Evolutionary conservation across 2,888 invertebrate species (phyloP), one percentile per base, ranked within the genome.

Genomic region (Lathronympha strigana): DNA sequence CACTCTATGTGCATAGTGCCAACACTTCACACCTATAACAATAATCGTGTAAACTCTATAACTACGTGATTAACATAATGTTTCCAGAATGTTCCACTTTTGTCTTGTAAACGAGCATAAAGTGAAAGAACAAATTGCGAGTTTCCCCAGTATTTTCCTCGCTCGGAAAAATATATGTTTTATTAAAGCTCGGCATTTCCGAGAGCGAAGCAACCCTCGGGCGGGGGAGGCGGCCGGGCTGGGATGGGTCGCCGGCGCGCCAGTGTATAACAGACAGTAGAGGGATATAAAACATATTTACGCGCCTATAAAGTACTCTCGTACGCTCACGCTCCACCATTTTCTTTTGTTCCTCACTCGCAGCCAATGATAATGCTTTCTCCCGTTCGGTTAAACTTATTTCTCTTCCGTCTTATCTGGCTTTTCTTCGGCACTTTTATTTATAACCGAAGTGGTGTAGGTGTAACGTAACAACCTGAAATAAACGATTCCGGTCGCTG

Each of bases 71-170:
- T 91, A 91, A 89, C 90, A 91, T 91, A 91, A 92, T 91, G 90
- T 89, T 90, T 81, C 84, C 87, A 86, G 85, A 90, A 91, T 89
- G 92, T 88, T 90, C 88, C 90, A 90, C 90, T 92, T 92, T 92
- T 92, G 91, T 92, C 92, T 92, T 90, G 91, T 92, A 92, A 92
- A 92, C 91, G 92, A 90, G 90, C 90, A 90, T 92, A 92, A 92
- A 92, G 92, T 92, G 92, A 92, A 92, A 91, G 91, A 92, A 91
- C 92, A 92, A 92, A 92, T 92, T 91, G 90, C 90, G 90, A 92
- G 90, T 90, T 91, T 91, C 91, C 90, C 90, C 91, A 90, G 91
- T 90, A 91, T 91, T 92, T 92, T 91, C 90, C 90, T 88, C 91
- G 92, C 90, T 91, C 89, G 90, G 90, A 91, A 91, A 91, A 92